These are phyloP conservation scores for Rotaria magnacalcarata DNA, from an alignment of 2,888 invertebrate genomes.

Conservation along the genomic window DNA sequence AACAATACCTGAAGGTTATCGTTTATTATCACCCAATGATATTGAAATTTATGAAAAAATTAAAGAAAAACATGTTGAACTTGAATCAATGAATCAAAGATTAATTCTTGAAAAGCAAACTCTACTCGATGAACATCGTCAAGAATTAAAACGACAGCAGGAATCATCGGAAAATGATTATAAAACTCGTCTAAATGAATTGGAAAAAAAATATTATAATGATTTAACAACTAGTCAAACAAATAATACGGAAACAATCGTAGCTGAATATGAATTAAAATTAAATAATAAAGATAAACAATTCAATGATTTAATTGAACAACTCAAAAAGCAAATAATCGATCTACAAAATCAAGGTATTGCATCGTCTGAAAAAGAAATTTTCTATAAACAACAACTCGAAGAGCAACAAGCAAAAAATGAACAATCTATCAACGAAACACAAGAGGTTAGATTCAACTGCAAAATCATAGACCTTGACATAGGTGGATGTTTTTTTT, in stretches of 20 bases:
- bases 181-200: neutral
- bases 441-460: neutral
- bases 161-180: neutral
- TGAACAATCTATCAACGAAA: neutral
- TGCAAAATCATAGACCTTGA: too few species aligned
- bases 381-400: neutral
- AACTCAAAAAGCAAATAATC: neutral
- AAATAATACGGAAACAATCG: neutral
- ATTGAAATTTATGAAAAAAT: neutral
- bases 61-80: conserved; percentile 1
- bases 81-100: neutral
- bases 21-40: conserved; percentile 11
- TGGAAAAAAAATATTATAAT: neutral
- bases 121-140: conserved; percentile 7
- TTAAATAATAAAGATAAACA: neutral
- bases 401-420: neutral
- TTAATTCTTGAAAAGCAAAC: conserved; percentile 10
- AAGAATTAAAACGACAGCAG: neutral
- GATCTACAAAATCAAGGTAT: neutral
- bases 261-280: conserved; percentile 14
- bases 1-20: neutral
- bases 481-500: neutral
- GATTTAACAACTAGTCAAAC: neutral
- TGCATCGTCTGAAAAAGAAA: neutral
- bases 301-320: neutral